Evolutionary conservation across 2,113 vertebrate species (phyloP), one percentile per base, ranked within the genome.

Genomic region (Phaetusa simplex): DNA sequence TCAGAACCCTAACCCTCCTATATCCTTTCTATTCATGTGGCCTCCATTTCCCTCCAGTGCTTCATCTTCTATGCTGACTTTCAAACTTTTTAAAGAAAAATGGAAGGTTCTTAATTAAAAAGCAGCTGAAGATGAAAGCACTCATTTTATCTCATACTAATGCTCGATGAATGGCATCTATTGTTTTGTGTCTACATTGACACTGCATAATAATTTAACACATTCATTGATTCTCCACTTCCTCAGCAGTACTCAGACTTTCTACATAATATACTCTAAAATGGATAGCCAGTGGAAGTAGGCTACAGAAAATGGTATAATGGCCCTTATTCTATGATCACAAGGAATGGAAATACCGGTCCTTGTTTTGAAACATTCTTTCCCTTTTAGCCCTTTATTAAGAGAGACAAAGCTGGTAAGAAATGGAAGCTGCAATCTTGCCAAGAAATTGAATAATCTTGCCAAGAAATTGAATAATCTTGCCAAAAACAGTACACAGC

Each of bases 91-190:
- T 3, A 40, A 76, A 69, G 24, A 59, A 93, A 92, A 94, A 36
- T 29, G 1, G 17, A 85, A 79, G 4, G 18, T 70, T 66, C 34
- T 77, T 67, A 49, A 62, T 71, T 2, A 49, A 71, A 79, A 87
- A 65, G 4, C 11, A 30, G 7, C 14, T 29, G 17, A 88, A 83
- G 14, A 38, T 43, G 11, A 49, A 91, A 45, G 5, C 17, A n/a
- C 2, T 83, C 9, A 40, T 86, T 95, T 89, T 56, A 85, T 53
- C 29, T 87, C 40, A 30, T 61, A 61, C 3, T 52, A 50, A 58
- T 30, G 4, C 19, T 82, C 24, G 29, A 13, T 38, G 27, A 72
- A 65, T 0, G 0, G 5, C 0, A 79, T 66, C n/a, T 82, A 55
- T 83, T 66, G 53, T 89, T 95, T 88, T 83, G 15, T 64, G 34